Conservation (phyloP, 1,140 invertebrate species). For the Lanistes nyassanus region DNA sequence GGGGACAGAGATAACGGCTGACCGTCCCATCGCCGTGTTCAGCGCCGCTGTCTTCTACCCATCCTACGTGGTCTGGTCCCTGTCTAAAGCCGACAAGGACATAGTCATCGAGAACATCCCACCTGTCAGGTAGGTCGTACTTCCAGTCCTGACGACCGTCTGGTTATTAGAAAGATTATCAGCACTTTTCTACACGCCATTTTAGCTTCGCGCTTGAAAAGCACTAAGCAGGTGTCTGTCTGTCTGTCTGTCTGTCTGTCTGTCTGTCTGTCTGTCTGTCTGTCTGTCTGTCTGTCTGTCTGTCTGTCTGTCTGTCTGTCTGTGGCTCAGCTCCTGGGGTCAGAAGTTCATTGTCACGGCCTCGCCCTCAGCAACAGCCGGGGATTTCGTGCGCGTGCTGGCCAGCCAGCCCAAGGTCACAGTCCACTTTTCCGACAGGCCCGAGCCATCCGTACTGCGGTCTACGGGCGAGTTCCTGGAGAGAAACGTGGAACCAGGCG, state of each 20-base stretch:
- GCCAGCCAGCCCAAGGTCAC: background rate
- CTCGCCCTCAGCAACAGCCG: background rate
- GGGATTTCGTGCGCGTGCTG: conserved; percentile 10
- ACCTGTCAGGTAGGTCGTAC: conserved; percentile 10
- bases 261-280: background rate
- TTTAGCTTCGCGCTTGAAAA: no score
- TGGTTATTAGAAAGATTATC: no score
- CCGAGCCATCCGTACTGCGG: background rate
- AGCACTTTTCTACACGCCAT: no score
- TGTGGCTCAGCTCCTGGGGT: conserved; percentile 3
- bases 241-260: background rate
- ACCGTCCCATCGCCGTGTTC: conserved; percentile 9
- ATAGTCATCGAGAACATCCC: conserved; percentile 22
- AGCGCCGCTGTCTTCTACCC: conserved; percentile 18
- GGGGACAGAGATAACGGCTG: conserved; percentile 1
- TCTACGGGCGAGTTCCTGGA: conserved; percentile 2
- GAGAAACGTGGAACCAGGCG: background rate
- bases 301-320: background rate
- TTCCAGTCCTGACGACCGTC: background rate
- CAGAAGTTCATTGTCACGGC: conserved; percentile 12
- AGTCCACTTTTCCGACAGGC: background rate
- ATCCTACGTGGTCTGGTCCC: background rate
- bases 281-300: background rate
- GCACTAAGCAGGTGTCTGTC: no score
- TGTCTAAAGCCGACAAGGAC: background rate